Conservation (phyloP, 1,140 invertebrate species). For the Pogonomyrmex californicus region DNA sequence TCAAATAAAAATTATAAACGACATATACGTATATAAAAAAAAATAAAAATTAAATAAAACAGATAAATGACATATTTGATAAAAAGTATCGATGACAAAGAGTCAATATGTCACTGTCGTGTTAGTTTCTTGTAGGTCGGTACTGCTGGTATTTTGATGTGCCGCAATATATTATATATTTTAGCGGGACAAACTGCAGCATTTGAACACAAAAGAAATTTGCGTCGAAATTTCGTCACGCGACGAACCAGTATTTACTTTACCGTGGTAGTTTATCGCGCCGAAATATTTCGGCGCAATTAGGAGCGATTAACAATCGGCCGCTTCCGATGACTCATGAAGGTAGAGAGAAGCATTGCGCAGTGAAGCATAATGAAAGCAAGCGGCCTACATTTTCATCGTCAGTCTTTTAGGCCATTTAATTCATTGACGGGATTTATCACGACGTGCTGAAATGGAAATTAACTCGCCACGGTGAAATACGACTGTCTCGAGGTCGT, state of each 20-base stretch:
- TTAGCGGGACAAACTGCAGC: slow-evolving; percentile 19
- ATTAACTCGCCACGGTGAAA: slow-evolving; percentile 35
- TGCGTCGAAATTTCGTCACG: slow-evolving; percentile 42
- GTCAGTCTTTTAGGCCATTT: slow-evolving; percentile 36
- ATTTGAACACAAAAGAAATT: slow-evolving; percentile 31
- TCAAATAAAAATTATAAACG: neutral
- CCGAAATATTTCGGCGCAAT: slow-evolving; percentile 43
- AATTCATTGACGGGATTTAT: slow-evolving; percentile 53
- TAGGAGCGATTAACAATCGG: slow-evolving; percentile 54
- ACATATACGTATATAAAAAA: too few species aligned
- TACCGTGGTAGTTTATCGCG: neutral
- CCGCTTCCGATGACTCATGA: slow-evolving; percentile 1
- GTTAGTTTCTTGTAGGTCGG: neutral
- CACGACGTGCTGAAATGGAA: slow-evolving; percentile 52
- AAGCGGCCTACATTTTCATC: slow-evolving; percentile 54
- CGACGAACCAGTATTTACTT: slow-evolving; percentile 40
- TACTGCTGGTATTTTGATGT: neutral
- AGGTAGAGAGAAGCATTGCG: neutral
- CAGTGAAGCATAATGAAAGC: neutral
- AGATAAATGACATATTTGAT: neutral
- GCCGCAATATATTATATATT: slow-evolving; percentile 40
- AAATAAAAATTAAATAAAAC: neutral
- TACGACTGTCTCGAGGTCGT: slow-evolving; percentile 14
- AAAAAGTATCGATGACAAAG: neutral
- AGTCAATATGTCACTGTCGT: neutral